phyloP scores from a whole-genome alignment of 2,888 invertebrate species.

The Parascotia fuliginaria region DNA sequence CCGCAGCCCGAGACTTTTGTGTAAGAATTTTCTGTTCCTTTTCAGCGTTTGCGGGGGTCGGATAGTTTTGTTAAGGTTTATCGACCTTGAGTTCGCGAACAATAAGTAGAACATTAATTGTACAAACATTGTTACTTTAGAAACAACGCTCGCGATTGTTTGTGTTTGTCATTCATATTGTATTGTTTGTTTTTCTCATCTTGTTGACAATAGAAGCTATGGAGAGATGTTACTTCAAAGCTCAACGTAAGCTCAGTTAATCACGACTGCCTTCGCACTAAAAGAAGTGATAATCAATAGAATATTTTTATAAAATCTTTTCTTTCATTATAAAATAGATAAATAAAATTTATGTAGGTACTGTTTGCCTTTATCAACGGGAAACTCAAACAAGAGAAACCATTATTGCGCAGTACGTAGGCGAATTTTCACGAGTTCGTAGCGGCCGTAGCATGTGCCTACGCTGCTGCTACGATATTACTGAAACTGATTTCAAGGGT shows the following conservation, averaged over 20 bases:
- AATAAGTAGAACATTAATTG: conserved; percentile 29
- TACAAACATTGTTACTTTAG: conserved; percentile 17
- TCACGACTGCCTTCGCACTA: too few relatives aligned
- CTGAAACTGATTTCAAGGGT: neutral
- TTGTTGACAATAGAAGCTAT: too few relatives aligned
- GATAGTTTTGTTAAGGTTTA: conserved; percentile 59
- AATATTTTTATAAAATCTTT: too few relatives aligned
- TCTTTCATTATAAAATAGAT: too few relatives aligned
- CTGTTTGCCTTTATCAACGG: too few relatives aligned
- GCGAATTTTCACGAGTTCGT: conserved; percentile 11
- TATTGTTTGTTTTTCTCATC: neutral
- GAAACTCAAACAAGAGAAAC: neutral
- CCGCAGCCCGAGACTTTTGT: conserved; percentile 72
- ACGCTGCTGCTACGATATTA: conserved; percentile 36
- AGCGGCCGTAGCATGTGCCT: conserved; percentile 33
- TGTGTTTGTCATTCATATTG: neutral
- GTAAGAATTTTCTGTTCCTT: conserved; percentile 61
- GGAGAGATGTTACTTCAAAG: too few relatives aligned
- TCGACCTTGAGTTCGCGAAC: conserved; percentile 37
- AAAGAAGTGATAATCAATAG: too few relatives aligned
- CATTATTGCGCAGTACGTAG: neutral
- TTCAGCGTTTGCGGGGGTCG: conserved; percentile 54
- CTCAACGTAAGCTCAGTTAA: too few relatives aligned
- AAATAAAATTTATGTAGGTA: too few relatives aligned
- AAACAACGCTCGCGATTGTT: neutral